A percentile compares a stretch with the other conserved stretches of the same genome.
Evolutionary conservation across 2,113 vertebrate species (phyloP).

Genomic region (Lutjanus erythropterus): DNA sequence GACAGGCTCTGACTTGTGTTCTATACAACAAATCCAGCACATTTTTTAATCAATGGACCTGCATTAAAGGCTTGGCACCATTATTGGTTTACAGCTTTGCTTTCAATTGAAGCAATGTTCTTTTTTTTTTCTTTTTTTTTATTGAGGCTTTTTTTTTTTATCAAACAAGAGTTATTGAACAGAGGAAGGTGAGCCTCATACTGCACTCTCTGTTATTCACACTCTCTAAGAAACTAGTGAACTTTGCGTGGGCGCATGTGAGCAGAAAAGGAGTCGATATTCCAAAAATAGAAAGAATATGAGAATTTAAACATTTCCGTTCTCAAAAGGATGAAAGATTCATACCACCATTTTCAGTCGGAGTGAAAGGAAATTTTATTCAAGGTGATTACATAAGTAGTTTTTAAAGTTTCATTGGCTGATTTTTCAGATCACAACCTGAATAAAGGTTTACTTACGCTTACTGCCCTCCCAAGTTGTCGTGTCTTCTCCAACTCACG

Average conservation of each 20-base stretch:
- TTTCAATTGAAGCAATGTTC: conserved; percentile 13
- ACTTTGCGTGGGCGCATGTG: neutral
- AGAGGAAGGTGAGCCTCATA: conserved; percentile 6
- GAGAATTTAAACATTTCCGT: neutral
- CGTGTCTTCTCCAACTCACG: neutral
- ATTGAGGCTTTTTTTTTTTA: no score
- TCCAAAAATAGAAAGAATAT: neutral
- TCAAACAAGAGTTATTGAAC: conserved; percentile 20
- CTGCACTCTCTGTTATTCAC: neutral
- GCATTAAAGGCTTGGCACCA: conserved; percentile 33
- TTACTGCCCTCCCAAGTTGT: no score
- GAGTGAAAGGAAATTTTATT: neutral
- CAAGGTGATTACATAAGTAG: neutral
- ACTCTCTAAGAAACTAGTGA: neutral
- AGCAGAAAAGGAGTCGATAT: neutral
- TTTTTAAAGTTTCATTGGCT: neutral
- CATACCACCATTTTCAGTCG: neutral
- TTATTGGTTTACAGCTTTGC: conserved; percentile 38
- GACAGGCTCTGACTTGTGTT: neutral
- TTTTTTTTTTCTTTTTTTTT: no score
- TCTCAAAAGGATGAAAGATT: neutral
- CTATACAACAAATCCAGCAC: conserved; percentile 11
- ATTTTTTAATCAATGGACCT: conserved; percentile 39
- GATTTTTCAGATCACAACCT: neutral
- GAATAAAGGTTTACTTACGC: neutral